Conservation (phyloP, 2,888 invertebrate species). For the Lutraria lutraria region DNA sequence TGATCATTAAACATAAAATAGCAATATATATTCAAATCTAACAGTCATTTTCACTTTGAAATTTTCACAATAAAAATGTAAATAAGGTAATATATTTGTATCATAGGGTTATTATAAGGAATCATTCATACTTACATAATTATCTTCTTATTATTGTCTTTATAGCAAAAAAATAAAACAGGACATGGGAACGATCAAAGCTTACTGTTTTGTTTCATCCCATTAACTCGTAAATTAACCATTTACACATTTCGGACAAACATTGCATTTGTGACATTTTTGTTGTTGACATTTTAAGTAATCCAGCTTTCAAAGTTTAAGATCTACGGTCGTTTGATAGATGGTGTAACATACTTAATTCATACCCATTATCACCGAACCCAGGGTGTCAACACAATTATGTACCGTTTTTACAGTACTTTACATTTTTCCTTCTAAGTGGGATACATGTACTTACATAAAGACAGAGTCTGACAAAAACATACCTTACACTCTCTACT, state of each 20-base stretch:
- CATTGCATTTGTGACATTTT: slow-evolving; percentile 4
- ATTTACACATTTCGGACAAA: slow-evolving; percentile 3
- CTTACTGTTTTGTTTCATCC: background rate
- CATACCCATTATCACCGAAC: background rate
- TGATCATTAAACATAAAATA: background rate
- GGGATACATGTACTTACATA: background rate
- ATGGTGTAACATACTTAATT: background rate
- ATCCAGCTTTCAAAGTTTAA: slow-evolving; percentile 25
- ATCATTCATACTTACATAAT: no score
- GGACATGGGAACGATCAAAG: background rate
- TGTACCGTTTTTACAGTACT: background rate
- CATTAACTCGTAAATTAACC: slow-evolving; percentile 22
- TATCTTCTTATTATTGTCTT: no score
- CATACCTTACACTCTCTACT: background rate
- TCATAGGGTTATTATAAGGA: background rate
- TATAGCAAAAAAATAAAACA: no score
- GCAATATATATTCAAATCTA: background rate
- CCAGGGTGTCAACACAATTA: slow-evolving; percentile 18
- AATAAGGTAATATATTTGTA: background rate
- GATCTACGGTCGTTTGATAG: background rate
- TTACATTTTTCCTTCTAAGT: background rate
- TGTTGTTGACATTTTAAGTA: slow-evolving; percentile 12
- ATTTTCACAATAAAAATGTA: background rate
- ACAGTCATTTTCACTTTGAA: background rate
- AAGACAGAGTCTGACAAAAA: background rate